Base-by-base conservation (phyloP, 2,797 vertebrate species). In the Siniperca obscura region DNA sequence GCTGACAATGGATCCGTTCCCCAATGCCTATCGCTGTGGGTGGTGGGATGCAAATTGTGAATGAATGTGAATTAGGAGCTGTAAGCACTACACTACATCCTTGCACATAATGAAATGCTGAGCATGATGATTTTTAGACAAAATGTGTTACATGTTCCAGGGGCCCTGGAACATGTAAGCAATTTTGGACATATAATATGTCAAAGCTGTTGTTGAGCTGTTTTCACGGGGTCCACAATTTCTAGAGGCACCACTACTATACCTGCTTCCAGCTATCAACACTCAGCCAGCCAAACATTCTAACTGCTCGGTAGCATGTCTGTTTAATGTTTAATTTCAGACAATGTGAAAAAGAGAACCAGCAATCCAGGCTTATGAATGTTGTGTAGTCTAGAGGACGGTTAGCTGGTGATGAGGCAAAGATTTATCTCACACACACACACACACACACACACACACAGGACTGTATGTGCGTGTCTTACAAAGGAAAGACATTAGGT, bases 201-300 rank as follows among this genome's bases (percentile, higher is more conserved):
- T 78, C 70, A 74, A 44, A 62, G 60, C 67, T 84, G 57, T 44
- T 79, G 50, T 46, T 46, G 21, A 64, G 68, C 25, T 48, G 11
- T 75, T 90, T 81, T 59, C 38, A 65, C 12, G 7, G n/a, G 56
- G 46, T 19, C 30, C 22, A 66, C 34, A 13, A 69, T 75, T 71
- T 36, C 56, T 48, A 78, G 61, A 60, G 40, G 55, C 53, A 36
- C 13, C 52, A 44, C 25, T 44, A 25, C 53, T 40, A 67, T n/a
- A 30, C 19, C 13, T 48, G 62, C 62, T 22, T 76, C 67, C 13
- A 78, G 60, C 80, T 66, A 78, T 80, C 30, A 76, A 70, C 55
- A 81, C 66, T 74, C 69, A 74, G 74, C 76, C 67, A 80, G 74
- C 75, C 30, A 73, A 71, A 76, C 60, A 74, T 82, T 59, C 25